Percentiles rank a stretch among this genome's conserved stretches.
Evolutionary conservation across 2,113 vertebrate species (phyloP).

Genomic region (Apeltes quadracus): DNA sequence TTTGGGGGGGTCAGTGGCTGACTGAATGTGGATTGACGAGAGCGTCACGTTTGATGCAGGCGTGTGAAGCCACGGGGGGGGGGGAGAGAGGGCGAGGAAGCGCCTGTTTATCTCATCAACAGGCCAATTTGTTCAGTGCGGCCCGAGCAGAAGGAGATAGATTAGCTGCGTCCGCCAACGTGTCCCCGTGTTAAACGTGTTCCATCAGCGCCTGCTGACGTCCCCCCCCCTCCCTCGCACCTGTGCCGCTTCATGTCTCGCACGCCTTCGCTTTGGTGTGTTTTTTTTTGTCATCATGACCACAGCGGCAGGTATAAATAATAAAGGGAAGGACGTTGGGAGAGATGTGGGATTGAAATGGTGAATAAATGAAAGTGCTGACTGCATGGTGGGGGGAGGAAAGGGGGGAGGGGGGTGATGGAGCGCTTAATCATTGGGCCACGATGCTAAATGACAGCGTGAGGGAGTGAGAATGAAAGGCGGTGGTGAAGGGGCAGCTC

Average conservation of each 20-base stretch:
- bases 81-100: conserved; percentile 21
- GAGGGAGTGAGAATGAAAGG: conserved; percentile 26
- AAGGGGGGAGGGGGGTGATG: conserved; percentile 26
- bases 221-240: background rate
- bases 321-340: conserved; percentile 42
- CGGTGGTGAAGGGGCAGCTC: conserved; percentile 12
- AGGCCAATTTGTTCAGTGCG: conserved; percentile 48
- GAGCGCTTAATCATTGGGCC: conserved; percentile 45
- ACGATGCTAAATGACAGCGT: conserved; percentile 55
- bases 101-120: conserved; percentile 68
- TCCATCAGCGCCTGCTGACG: conserved; percentile 21
- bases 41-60: conserved; percentile 67
- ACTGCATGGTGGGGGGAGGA: conserved; percentile 17
- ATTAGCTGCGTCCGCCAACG: conserved; percentile 45
- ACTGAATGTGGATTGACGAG: conserved; percentile 67
- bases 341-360: conserved; percentile 43
- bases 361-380: conserved; percentile 59
- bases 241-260: conserved; percentile 5
- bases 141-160: conserved; percentile 50
- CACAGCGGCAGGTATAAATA: conserved; percentile 44
- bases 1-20: conserved; percentile 46
- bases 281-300: conserved; percentile 29
- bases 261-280: background rate
- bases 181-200: conserved; percentile 20
- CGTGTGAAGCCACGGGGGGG: conserved; percentile 36